Base-by-base conservation (phyloP, 2,888 invertebrate species). In the Erpobdella octoculata region DNA sequence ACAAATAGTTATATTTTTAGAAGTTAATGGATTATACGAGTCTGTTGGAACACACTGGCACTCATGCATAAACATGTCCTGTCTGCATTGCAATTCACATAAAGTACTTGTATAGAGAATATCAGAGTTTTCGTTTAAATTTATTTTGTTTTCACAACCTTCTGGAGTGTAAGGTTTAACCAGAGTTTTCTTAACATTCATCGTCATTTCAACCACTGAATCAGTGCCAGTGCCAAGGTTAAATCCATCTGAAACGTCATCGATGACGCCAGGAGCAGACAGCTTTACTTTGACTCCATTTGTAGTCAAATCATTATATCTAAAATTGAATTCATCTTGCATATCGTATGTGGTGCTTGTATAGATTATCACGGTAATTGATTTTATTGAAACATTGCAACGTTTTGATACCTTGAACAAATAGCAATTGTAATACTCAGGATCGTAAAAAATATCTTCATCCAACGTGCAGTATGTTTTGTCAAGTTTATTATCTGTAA, bases 211-310 rank as follows among this genome's bases (percentile, higher is more conserved):
- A 18, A 68, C 0, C 1, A 35, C 33, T 15, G 38, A 48, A 18
- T 68, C 68, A 9, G 68, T 68, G 15, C 68, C 68, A 1, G 48
- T 36, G 25, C 68, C 68, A 21, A 68, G 33, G 48, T 53, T 68
- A 9, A 68, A 21, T 68, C 68, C 68, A 35, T 38, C 28, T 31
- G 46, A 48, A 18, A 41, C 28, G 33, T 68, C 53, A 15, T 46
- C 33, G 21, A 21, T 31, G 18, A 21, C 46, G 3, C 46, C 53
- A n/a, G 68, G 68, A 35, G 28, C 28, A 21, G 35, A 25, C 21
- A 68, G n/a, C 28, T 12, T 33, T 35, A 68, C 46, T n/a, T 53
- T 68, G 38, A 68, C n/a, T n/a, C 68, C 68, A 18, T 46, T 25
- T 15, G 68, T 48, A 15, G 21, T 35, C 18, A 53, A 38, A 46